Conservation (phyloP, 2,888 invertebrate species). For the Tethea ocularis region DNA sequence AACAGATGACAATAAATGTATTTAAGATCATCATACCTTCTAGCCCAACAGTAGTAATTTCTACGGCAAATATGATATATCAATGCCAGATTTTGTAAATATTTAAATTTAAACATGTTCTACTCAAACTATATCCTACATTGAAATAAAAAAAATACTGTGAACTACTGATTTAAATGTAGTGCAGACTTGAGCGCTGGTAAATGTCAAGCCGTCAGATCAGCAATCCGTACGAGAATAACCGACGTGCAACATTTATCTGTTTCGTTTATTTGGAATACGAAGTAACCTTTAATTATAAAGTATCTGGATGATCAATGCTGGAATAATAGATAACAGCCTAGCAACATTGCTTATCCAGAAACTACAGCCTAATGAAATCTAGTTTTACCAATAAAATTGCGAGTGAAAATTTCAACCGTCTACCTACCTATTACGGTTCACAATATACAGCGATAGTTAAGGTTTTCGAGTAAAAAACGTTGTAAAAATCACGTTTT, state of each 20-base stretch:
- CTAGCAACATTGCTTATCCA: background rate
- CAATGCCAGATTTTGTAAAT: background rate
- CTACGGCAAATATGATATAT: background rate
- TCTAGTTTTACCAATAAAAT: too few relatives aligned
- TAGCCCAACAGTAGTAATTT: too few relatives aligned
- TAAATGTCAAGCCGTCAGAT: slow-evolving; percentile 35
- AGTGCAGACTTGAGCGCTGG: slow-evolving; percentile 22
- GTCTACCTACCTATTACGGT: too few relatives aligned
- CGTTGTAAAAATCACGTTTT: too few relatives aligned
- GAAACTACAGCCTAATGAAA: too few relatives aligned
- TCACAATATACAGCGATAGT: too few relatives aligned
- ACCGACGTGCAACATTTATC: slow-evolving; percentile 5
- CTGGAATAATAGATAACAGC: background rate
- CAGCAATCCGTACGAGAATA: slow-evolving; percentile 2
- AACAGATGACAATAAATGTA: too few relatives aligned
- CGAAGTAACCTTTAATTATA: slow-evolving; percentile 1
- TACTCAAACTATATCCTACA: background rate
- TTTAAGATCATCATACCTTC: too few relatives aligned
- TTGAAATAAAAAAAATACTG: background rate
- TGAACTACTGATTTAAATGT: slow-evolving; percentile 2
- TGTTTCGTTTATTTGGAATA: slow-evolving; percentile 22
- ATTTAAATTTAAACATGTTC: background rate
- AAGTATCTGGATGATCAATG: background rate
- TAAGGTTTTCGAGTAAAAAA: too few relatives aligned
- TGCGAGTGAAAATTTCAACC: too few relatives aligned